Evolutionary conservation across 2,113 vertebrate genomes (phyloP), one percentile per base, ranked within the genome.

Genomic region (Gymnarchus niloticus): DNA sequence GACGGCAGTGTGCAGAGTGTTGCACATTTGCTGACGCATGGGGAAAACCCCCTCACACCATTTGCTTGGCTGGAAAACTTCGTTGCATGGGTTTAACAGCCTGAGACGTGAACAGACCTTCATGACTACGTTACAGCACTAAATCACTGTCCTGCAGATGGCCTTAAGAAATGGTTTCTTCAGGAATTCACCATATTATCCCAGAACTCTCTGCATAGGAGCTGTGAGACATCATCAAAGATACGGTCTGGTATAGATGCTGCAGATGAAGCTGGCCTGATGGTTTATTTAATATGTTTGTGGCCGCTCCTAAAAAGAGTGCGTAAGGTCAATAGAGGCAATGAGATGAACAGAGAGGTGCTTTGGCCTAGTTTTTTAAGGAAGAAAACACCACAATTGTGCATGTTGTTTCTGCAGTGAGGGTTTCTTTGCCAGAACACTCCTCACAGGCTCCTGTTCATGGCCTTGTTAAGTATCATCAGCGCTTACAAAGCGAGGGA

Each of bases 1-100:
- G 76, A 48, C 76, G 52, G 14, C 14, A n/a, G 76, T 46, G 17
- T 48, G 76, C 76, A 37, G 46, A 78, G 76, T 78, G 52, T 7
- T 6, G 41, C 76, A 78, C 76, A 46, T 78, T 78, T 73, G 65
- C 65, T 73, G 65, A 78, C 23, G 76, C 76, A n/a, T 37, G 23
- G 44, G 23, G 23, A 78, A 77, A 78, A 48, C 0, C 44, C 52
- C 76, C 76, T 46, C 21, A 78, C 41, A 21, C 23, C 76, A 78
- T 78, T 78, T 46, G 76, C 41, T 78, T 48, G 76, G 21, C 44
- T 48, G 44, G 44, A 78, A 78, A 78, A 46, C 37, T 78, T 41
- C 23, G 76, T 48, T 44, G 46, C 44, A 48, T 48, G 33, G 46
- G 76, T 46, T 44, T 78, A 78, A 78, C 76, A n/a, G 76, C 76